Evolutionary conservation across 2,888 invertebrate genomes (phyloP).

Genomic region (Alsophila aescularia): DNA sequence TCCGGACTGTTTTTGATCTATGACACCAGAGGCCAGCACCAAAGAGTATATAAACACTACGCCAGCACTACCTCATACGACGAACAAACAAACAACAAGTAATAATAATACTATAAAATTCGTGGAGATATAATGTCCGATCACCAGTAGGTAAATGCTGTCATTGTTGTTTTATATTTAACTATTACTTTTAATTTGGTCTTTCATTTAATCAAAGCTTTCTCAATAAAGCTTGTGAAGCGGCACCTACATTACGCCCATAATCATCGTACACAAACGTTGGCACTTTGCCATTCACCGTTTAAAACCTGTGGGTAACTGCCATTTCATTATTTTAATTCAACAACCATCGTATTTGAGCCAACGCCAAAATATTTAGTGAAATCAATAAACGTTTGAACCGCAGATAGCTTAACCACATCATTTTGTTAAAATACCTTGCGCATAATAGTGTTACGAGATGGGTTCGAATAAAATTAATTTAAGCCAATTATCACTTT

Average conservation of each 20-base stretch:
- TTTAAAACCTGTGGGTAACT: constrained; percentile 74
- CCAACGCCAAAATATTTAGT: constrained; percentile 70
- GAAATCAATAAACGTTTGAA: constrained; percentile 24
- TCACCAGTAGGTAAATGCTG: too few species aligned
- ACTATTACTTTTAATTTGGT: background rate
- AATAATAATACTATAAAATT: too few species aligned
- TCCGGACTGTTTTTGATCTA: too few species aligned
- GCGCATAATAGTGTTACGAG: too few species aligned
- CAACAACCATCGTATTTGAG: constrained; percentile 74
- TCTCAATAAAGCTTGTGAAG: background rate
- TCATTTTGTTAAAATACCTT: constrained; percentile 9
- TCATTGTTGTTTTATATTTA: too few species aligned
- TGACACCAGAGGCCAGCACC: too few species aligned
- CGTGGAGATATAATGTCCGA: too few species aligned
- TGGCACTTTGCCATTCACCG: constrained; percentile 71
- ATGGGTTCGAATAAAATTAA: too few species aligned
- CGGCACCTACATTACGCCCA: constrained; percentile 12
- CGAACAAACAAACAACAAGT: too few species aligned
- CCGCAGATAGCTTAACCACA: constrained; percentile 6
- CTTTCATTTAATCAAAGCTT: background rate
- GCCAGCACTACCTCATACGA: too few species aligned
- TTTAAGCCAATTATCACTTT: too few species aligned
- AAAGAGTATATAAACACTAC: too few species aligned
- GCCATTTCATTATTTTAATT: constrained; percentile 78
- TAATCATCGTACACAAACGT: constrained; percentile 49